A percentile compares a stretch with the other conserved stretches of the same genome.
Evolutionary conservation across 37 sponge, comb jelly and placozoan species (phyloP).

Genomic region (Amphimedon queenslandica): DNA sequence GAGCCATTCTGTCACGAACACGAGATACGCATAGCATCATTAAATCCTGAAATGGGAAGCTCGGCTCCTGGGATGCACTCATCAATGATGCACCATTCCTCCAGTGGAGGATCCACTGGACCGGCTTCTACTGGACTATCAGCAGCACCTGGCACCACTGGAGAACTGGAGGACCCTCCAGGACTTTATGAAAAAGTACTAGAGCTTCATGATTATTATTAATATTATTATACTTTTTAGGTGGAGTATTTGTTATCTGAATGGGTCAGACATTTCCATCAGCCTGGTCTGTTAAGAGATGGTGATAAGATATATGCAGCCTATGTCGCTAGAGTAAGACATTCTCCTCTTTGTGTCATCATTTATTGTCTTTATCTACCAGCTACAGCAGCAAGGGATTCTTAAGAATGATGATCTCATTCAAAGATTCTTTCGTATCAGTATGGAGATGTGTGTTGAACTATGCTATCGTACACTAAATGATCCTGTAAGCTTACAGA

Average conservation of each 20-base stretch:
- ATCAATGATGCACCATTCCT: not conserved
- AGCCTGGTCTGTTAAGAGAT: conserved; percentile 80
- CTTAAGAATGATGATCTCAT: conserved; percentile 93
- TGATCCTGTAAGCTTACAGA: conserved; percentile 49
- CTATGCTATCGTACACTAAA: conserved; percentile 92
- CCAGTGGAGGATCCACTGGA: not conserved
- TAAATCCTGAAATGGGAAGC: conserved; percentile 1
- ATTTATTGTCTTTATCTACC: not conserved
- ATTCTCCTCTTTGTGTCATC: not conserved
- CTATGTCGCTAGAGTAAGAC: conserved; percentile 76
- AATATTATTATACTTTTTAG: conserved; percentile 22
- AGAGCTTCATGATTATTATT: not conserved
- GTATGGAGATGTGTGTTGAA: conserved; percentile 96
- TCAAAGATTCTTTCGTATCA: conserved; percentile 90
- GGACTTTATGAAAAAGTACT: conserved; percentile 89
- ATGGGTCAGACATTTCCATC: conserved; percentile 94
- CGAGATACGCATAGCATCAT: conserved; percentile 23
- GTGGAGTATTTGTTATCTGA: conserved; percentile 93
- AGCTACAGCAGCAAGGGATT: conserved; percentile 96
- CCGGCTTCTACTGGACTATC: not conserved
- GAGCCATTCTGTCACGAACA: conserved; percentile 71
- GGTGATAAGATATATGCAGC: conserved; percentile 87
- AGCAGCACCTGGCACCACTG: no score
- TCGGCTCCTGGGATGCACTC: not conserved
- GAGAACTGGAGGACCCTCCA: conserved; percentile 88